Percentiles rank a stretch among this genome's conserved stretches.
Evolutionary conservation across 2,113 vertebrate genomes (phyloP).

Genomic region (western clawed frog (Xenopus tropicalis)): DNA sequence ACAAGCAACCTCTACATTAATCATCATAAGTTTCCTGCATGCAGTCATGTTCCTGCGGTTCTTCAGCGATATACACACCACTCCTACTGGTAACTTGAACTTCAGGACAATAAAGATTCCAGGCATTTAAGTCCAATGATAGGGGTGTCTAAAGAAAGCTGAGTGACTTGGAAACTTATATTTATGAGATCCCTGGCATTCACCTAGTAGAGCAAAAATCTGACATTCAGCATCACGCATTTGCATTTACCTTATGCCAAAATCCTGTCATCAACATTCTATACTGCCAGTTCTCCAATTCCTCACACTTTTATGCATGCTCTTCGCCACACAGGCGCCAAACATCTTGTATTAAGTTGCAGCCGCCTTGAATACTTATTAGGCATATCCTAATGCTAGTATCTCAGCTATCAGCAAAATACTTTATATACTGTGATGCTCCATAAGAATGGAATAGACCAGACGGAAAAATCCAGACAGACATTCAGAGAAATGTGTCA

Average conservation of each 20-base stretch:
- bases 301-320: constrained; percentile 1
- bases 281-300: not conserved
- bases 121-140: not conserved
- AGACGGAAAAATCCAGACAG: too few species aligned
- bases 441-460: too few species aligned
- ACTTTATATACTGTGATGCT: too few species aligned
- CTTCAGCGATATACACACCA: too few species aligned
- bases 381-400: not conserved
- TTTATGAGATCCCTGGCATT: not conserved
- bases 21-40: too few species aligned
- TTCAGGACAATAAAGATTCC: not conserved
- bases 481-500: too few species aligned
- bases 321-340: not conserved
- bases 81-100: not conserved
- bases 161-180: not conserved
- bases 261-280: not conserved
- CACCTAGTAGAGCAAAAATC: not conserved
- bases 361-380: not conserved
- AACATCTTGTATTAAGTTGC: not conserved
- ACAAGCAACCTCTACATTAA: too few species aligned
- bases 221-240: not conserved
- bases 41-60: too few species aligned
- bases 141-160: not conserved
- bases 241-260: not conserved
- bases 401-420: too few species aligned